A percentile compares a stretch with the other conserved stretches of the same genome.
phyloP scores from a whole-genome alignment of 2,797 vertebrate species.

The Chaunax sp. region DNA sequence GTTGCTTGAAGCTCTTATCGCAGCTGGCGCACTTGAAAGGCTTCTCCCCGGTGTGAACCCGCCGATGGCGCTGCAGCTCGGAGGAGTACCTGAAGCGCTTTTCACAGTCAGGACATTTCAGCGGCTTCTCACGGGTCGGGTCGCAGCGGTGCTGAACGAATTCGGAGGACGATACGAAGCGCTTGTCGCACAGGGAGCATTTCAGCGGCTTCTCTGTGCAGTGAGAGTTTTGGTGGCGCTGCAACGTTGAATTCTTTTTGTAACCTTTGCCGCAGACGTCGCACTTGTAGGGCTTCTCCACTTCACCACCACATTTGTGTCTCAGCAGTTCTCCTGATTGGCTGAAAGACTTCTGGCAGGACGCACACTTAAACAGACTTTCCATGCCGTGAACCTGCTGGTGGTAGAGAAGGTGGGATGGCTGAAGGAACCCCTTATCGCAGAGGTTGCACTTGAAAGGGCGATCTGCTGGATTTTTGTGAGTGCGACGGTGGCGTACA shows the following conservation, averaged over 20 bases:
- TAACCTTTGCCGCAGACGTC: constrained; percentile 94
- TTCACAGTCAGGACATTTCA: constrained; percentile 96
- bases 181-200: constrained; percentile 94
- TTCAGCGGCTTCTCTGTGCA: constrained; percentile 95
- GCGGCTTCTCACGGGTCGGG: constrained; percentile 93
- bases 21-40: constrained; percentile 96
- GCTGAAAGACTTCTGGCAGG: constrained; percentile 97
- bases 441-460: constrained; percentile 98
- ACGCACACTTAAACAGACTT: constrained; percentile 95
- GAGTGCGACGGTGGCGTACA: constrained; percentile 94
- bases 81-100: constrained; percentile 98
- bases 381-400: constrained; percentile 96
- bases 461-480: constrained; percentile 89
- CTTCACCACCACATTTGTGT: constrained; percentile 89
- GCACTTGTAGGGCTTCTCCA: constrained; percentile 94
- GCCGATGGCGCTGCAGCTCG: constrained; percentile 94
- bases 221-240: constrained; percentile 95
- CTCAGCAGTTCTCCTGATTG: constrained; percentile 94
- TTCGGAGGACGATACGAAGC: constrained; percentile 96
- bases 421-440: constrained; percentile 94
- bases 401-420: constrained; percentile 94
- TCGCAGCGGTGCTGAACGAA: constrained; percentile 97
- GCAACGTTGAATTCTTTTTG: constrained; percentile 95
- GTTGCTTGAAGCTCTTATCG: constrained; percentile 98
- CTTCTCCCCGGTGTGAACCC: constrained; percentile 96